phyloP scores from a whole-genome alignment of 2,888 invertebrate genomes.

The Trichopria drosophilae region DNA sequence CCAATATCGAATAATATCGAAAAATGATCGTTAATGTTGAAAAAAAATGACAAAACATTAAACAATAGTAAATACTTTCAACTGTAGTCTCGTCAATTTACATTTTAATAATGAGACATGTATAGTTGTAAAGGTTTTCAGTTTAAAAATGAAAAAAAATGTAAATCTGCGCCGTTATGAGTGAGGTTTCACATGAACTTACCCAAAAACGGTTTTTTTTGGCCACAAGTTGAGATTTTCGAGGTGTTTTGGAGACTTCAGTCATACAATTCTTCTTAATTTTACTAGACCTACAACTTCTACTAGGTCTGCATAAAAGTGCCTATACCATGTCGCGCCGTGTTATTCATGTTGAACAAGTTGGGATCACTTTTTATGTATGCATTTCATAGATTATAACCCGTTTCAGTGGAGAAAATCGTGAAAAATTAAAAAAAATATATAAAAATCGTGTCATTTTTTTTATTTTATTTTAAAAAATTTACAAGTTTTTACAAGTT shows the following conservation, averaged over 20 bases:
- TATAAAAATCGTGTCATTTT: too few relatives aligned
- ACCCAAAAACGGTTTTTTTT: conserved; percentile 3
- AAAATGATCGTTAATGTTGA: too few relatives aligned
- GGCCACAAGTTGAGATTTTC: neutral
- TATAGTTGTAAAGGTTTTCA: neutral
- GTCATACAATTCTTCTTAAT: neutral
- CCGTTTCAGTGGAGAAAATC: too few relatives aligned
- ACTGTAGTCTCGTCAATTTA: neutral
- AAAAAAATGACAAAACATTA: neutral
- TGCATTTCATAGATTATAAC: too few relatives aligned
- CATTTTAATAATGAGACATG: neutral
- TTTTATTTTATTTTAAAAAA: too few relatives aligned
- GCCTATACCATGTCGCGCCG: too few relatives aligned
- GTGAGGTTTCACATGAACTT: neutral
- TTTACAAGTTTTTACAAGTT: too few relatives aligned
- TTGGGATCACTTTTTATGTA: too few relatives aligned
- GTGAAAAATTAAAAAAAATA: too few relatives aligned
- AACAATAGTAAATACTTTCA: neutral
- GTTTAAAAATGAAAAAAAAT: neutral
- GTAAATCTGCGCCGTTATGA: neutral
- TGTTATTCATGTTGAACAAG: too few relatives aligned
- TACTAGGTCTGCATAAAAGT: neutral
- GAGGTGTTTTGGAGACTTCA: neutral
- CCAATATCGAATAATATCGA: too few relatives aligned
- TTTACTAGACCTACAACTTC: conserved; percentile 5